A percentile compares a stretch with the other conserved stretches of the same genome.
Evolutionary conservation across 2,113 vertebrate species (phyloP).

Genomic region (Hippocampus abdominalis): DNA sequence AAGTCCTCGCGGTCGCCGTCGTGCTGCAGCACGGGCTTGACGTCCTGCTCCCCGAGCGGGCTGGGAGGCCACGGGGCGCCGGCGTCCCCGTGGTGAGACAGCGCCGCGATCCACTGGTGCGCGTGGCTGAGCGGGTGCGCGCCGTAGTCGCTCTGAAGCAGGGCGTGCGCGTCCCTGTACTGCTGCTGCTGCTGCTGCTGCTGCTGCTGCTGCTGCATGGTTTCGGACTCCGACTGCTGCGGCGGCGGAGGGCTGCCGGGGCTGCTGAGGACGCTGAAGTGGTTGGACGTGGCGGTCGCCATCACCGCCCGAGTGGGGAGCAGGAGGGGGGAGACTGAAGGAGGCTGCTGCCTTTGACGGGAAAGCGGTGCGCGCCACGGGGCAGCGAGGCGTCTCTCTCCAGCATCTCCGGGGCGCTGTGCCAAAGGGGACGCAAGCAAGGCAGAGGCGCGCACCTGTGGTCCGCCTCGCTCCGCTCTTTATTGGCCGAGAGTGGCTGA

Average conservation of each 20-base stretch:
- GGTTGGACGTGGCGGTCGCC: slow-evolving; percentile 97
- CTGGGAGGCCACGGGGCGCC: slow-evolving; percentile 85
- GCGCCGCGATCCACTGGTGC: slow-evolving; percentile 93
- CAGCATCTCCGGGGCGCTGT: slow-evolving; percentile 80
- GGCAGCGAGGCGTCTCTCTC: slow-evolving; percentile 73
- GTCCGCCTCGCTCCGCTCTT: slow-evolving; percentile 82
- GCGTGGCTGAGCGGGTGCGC: slow-evolving; percentile 93
- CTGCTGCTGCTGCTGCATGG: slow-evolving; percentile 74
- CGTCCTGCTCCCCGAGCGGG: slow-evolving; percentile 89
- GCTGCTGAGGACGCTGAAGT: slow-evolving; percentile 90
- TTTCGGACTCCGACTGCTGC: slow-evolving; percentile 84
- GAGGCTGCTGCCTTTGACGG: slow-evolving; percentile 83
- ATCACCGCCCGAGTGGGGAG: slow-evolving; percentile 81
- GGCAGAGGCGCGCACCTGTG: slow-evolving; percentile 84
- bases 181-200: slow-evolving; percentile 68
- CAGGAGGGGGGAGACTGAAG: slow-evolving; percentile 75
- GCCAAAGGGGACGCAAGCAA: slow-evolving; percentile 75
- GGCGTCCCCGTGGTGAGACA: slow-evolving; percentile 89
- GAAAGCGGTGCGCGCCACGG: slow-evolving; percentile 84
- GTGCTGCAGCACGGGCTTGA: slow-evolving; percentile 86
- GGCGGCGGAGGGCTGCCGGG: slow-evolving; percentile 82
- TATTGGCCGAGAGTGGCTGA: slow-evolving; percentile 88
- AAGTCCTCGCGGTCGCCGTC: slow-evolving; percentile 79
- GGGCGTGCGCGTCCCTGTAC: slow-evolving; percentile 90
- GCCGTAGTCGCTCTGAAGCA: slow-evolving; percentile 82